phyloP scores from a whole-genome alignment of 1,140 invertebrate species.

The Drosophila fuyamai region DNA sequence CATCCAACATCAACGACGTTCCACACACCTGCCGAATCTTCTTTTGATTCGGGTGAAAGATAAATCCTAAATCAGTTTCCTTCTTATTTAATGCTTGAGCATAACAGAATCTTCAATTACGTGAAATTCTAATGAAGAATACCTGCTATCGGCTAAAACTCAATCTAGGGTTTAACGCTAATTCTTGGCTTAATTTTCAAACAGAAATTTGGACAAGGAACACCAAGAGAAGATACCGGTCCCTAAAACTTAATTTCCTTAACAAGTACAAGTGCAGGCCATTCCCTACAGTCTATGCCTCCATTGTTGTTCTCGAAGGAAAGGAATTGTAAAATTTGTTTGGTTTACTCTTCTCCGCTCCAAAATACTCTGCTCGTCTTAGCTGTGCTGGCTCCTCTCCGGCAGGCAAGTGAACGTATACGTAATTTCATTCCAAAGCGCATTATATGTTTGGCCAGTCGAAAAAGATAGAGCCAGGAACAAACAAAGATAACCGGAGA shows the following conservation, averaged over 20 bases:
- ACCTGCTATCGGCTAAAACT: constrained; percentile 28
- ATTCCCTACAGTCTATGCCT: constrained; percentile 1
- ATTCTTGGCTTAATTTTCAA: constrained; percentile 46
- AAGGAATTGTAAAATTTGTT: constrained; percentile 32
- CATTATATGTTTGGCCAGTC: constrained; percentile 64
- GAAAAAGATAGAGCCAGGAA: constrained; percentile 5
- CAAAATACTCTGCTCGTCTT: constrained; percentile 3
- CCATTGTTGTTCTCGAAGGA: constrained; percentile 19
- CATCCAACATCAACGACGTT: background rate
- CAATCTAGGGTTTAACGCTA: constrained; percentile 67
- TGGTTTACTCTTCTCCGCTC: constrained; percentile 30
- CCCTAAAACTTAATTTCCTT: constrained; percentile 2
- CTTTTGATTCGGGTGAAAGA: too few relatives aligned
- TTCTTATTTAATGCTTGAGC: background rate
- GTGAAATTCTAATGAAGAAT: background rate
- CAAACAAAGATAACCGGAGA: background rate
- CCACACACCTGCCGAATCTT: too few relatives aligned
- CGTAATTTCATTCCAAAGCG: constrained; percentile 65
- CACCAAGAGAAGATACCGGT: constrained; percentile 6
- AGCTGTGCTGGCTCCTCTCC: constrained; percentile 13
- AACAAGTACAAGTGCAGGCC: constrained; percentile 19
- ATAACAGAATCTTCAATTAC: constrained; percentile 19
- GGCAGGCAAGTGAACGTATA: constrained; percentile 58
- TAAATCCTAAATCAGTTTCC: background rate
- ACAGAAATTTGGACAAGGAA: constrained; percentile 41